Base-by-base conservation (phyloP, 2,888 invertebrate genomes). In the Reticulitermes lucifugus region DNA sequence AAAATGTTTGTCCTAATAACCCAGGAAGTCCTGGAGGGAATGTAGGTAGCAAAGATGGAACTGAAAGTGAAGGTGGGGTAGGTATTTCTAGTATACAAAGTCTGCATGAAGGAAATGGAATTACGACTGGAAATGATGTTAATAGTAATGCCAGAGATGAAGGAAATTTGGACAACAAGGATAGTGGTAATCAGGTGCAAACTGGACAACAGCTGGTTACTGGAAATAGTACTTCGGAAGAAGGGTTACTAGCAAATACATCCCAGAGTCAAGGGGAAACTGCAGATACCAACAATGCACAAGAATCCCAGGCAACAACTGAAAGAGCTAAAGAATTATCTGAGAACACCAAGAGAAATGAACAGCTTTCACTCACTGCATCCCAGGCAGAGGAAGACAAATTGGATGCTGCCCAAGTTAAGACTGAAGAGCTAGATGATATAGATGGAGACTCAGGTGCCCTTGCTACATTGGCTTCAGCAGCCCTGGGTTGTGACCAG, bases 381-480 rank as follows among this genome's bases (percentile, higher is more conserved):
- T 10, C 65, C 25, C 65, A 65, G 18, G n/a, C 14, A 25, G 55
- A 55, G 22, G 80, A 80, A 12, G 81, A 55, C 0, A 25, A 43
- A 12, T 21, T 35, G 18, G 65, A 60, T 5, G 1, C 29, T 81
- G 21, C 22, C 10, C n/a, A 41, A 12, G 46, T 65, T 21, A 81
- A 84, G 22, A 35, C 79, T 25, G 75, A 84, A 21, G 59, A 83
- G 25, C 46, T 79, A 7, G 79, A 51, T 10, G 84, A 79, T 22
- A 75, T 84, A 79, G 70, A 84, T n/a, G 35, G 70, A 65, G 87
- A 87, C 41, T 79, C 83, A 85, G 91, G 91, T 88, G 91, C 91
- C 84, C 88, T 91, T 83, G 90, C 92, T 59, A 92, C 92, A 14
- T 89, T 92, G 84, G 92, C 92, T 35, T 91, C 91, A 29, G 92